Base-by-base conservation (phyloP, 2,797 vertebrate genomes). In the Coranthus polyacanthus region DNA sequence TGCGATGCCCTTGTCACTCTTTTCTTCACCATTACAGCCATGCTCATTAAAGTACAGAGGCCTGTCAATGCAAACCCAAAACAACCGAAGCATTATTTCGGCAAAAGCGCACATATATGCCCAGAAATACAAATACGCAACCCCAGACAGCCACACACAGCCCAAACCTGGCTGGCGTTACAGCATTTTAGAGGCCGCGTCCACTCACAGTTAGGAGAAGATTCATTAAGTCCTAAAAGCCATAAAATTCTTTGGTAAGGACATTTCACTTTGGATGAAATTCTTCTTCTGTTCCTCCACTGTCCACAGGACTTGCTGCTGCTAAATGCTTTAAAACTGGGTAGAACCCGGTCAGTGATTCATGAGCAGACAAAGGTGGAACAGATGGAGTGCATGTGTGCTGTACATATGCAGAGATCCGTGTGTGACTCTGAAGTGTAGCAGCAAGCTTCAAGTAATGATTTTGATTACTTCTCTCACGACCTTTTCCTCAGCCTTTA, bases 201-300 rank as follows among this genome's bases (percentile, higher is more conserved):
- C 26, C 45, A 20, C n/a, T n/a, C n/a, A n/a, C 47, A 52, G 12
- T 53, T 13, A 44, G 18, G 51, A 60, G 4, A 62, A 67, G 24
- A 45, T 26, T 1, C 24, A 26, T 26, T n/a, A 8, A 46, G 20
- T 6, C 44, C 47, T 44, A 32, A 78, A 56, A 73, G 41, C 37
- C 12, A 49, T 24, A 38, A 49, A 51, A 52, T 56, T 74, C 2
- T 34, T n/a, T n/a, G n/a, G 37, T 42, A 77, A 78, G 62, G 75
- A 65, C 1, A 0, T 51, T 77, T 78, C 37, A 49, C 44, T 67
- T 69, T 75, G 13, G 46, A 80, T 79, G 74, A 39, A 69, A 66
- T 68, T 67, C 36, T 65, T 75, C n/a, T 7, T 44, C 50, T 65
- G 20, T 20, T 10, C 11, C 29, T 26, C 18, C 11, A 10, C 61